Evolutionary conservation across 2,888 invertebrate species (phyloP), one percentile per base, ranked within the genome.

Genomic region (Quadriops clusia): DNA sequence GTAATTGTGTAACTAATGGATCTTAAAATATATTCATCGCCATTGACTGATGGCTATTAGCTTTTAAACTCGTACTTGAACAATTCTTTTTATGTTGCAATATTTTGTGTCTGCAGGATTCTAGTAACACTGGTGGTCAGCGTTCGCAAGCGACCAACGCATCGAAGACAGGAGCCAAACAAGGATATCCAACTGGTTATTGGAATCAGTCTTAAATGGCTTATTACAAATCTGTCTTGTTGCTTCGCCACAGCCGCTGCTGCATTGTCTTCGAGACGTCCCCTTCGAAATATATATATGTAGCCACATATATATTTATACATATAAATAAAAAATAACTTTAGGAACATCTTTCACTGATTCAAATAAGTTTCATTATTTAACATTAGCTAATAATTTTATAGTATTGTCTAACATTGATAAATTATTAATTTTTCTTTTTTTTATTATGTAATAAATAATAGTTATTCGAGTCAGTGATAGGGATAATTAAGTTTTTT

Each of bases 141-240:
- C 61, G 68, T 33, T 62, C 67, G 34, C 67, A 68, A 51, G 51
- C 57, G 30, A 57, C 61, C 25, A 70, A 67, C 56, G 68, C 72
- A 44, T 64, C 70, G 30, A 67, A 72, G 47, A 50, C 60, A 17
- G 63, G 63, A 32, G 67, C 67, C 52, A 77, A 76, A 61, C 72
- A 73, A 39, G 58, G 62, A 40, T 76, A 75, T 63, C 67, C 69
- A 50, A 66, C 67, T 54, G 71, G 72, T 36, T 74, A 73, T 57
- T 74, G 74, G 74, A 66, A 72, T 51, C 69, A 70, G 52, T 70
- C 73, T 61, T 73, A 72, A 55, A 45, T 34, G 30, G n/a, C 23
- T 27, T n/a, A 32, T 20, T 30, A 31, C 18, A 8, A 28, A 9
- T 24, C 34, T 28, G 30, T 30, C 33, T 27, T 29, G 30, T 36